Percentiles rank a stretch among this genome's conserved stretches.
Evolutionary conservation across 2,797 vertebrate species (phyloP).

Genomic region (Hafferia zeledoni): DNA sequence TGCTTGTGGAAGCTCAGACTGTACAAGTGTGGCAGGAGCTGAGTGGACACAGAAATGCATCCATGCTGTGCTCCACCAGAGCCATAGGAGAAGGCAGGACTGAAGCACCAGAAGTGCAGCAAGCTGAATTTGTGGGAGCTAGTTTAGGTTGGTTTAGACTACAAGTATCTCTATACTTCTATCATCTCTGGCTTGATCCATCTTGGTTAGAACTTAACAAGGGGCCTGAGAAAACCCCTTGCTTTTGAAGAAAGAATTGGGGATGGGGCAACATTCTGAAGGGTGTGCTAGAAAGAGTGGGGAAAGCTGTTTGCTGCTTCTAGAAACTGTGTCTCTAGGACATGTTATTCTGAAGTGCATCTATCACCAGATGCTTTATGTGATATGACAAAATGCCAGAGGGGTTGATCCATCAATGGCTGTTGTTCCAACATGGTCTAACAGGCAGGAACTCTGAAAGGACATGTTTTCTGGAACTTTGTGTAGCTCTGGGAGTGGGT

Average conservation of each 20-base stretch:
- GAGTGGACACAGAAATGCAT: neutral
- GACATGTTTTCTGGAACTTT: neutral
- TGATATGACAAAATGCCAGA: slow-evolving; percentile 43
- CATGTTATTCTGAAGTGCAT: slow-evolving; percentile 24
- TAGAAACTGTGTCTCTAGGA: slow-evolving; percentile 6
- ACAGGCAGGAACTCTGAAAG: slow-evolving; percentile 28
- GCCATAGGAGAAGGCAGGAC: neutral
- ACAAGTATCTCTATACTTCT: neutral
- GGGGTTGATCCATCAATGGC: slow-evolving; percentile 27
- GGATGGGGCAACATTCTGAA: neutral
- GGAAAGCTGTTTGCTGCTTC: neutral
- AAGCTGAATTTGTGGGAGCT: neutral
- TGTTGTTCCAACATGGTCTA: neutral
- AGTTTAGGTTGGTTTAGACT: neutral
- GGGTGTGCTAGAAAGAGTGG: neutral
- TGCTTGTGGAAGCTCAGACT: neutral
- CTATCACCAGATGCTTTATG: slow-evolving; percentile 47
- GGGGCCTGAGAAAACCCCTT: neutral
- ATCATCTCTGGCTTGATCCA: neutral
- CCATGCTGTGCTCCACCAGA: neutral
- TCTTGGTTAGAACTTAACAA: neutral
- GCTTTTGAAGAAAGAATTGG: neutral
- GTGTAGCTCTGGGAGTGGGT: neutral
- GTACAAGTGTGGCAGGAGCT: neutral
- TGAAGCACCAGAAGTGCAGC: neutral